These are phyloP conservation scores for Brachystomella parvula DNA, from an alignment of 1,140 invertebrate genomes.

Conservation along the genomic window DNA sequence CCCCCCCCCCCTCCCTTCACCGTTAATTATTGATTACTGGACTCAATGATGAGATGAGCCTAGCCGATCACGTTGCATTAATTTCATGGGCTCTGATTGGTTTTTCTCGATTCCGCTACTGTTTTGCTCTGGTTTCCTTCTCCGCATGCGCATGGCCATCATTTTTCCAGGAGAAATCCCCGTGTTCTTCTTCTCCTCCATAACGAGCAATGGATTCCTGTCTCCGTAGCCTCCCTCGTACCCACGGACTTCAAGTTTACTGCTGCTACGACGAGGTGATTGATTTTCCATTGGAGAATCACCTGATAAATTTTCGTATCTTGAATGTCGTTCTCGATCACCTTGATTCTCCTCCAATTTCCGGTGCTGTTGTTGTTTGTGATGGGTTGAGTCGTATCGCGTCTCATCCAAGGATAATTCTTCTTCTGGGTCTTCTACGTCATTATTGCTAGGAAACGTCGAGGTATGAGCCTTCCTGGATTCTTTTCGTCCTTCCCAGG, in stretches of 20 bases:
- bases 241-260: neutral
- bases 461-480: neutral
- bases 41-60: neutral
- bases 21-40: neutral
- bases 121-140: neutral
- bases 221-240: conserved; percentile 13
- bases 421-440: neutral
- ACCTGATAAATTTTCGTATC: neutral
- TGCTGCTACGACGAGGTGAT: too few relatives aligned
- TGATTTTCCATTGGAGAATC: too few relatives aligned
- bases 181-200: conserved; percentile 2
- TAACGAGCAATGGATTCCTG: conserved; percentile 14
- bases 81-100: neutral
- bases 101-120: neutral
- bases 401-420: neutral
- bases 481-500: conserved; percentile 8
- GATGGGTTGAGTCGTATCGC: neutral
- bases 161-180: neutral
- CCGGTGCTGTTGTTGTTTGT: neutral
- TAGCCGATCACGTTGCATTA: neutral
- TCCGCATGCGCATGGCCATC: neutral
- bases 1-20: too few relatives aligned
- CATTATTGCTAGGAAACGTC: neutral
- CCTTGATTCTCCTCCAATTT: conserved; percentile 1
- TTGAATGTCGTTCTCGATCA: neutral